A percentile compares a stretch with the other conserved stretches of the same genome.
phyloP scores from a whole-genome alignment of 1,140 invertebrate species.

The Teleogryllus occipitalis region DNA sequence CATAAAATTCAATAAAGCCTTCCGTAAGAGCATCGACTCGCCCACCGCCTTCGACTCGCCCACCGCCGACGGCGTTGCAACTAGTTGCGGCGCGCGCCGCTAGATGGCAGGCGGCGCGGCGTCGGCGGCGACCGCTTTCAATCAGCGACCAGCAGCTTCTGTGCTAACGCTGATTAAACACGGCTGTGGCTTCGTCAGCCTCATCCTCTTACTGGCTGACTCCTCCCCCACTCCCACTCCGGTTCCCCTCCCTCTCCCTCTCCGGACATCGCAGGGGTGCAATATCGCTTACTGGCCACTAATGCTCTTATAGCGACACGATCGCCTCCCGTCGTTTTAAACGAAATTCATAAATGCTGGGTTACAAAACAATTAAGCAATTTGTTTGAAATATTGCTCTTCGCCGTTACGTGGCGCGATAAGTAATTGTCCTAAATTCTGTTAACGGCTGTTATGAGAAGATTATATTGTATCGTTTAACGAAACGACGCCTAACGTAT shows the following conservation, averaged over 20 bases:
- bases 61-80: too few species aligned
- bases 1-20: too few species aligned
- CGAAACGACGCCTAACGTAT: too few species aligned
- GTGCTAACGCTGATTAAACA: constrained; percentile 1
- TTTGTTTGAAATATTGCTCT: background rate
- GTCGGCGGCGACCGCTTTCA: background rate
- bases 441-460: background rate
- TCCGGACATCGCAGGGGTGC: background rate
- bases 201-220: background rate
- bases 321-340: background rate
- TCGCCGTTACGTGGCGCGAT: background rate
- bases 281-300: background rate
- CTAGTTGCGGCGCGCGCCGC: too few species aligned
- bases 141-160: background rate
- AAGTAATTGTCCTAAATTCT: constrained; percentile 5
- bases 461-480: background rate
- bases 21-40: too few species aligned
- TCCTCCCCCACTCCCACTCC: background rate
- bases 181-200: background rate
- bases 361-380: constrained; percentile 1
- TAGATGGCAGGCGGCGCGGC: background rate
- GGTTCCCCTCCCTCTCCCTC: background rate
- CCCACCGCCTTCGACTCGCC: too few species aligned
- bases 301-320: background rate
- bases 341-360: background rate